Evolutionary conservation across 2,113 vertebrate genomes (phyloP).

Genomic region (Odontophorus gujanensis): DNA sequence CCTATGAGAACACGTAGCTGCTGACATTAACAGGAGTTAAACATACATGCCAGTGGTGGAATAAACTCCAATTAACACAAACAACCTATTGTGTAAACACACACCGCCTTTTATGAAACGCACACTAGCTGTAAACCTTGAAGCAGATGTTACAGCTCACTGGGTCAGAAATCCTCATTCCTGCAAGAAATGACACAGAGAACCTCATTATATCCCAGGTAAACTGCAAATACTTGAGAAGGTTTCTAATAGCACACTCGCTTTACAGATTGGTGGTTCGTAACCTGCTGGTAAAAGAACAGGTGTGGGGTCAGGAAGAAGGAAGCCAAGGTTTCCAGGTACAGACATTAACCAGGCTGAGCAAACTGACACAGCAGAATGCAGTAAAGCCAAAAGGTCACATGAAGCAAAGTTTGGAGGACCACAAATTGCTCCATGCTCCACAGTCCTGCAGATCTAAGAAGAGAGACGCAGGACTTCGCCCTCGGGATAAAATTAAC

Average conservation of each 20-base stretch:
- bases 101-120: not conserved
- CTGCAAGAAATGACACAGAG: not conserved
- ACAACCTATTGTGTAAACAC: conserved; percentile 36
- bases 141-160: not conserved
- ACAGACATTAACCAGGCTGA: not conserved
- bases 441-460: not conserved
- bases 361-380: not conserved
- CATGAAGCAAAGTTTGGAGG: not conserved
- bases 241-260: not conserved
- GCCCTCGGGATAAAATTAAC: not conserved
- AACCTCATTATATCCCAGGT: not conserved
- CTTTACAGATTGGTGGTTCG: not conserved
- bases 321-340: not conserved
- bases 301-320: not conserved
- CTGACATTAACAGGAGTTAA: not conserved
- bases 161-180: conserved; percentile 5
- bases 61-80: conserved; percentile 47
- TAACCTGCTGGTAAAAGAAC: not conserved
- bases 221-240: conserved; percentile 20
- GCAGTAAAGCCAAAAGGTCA: not conserved
- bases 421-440: not conserved
- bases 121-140: not conserved
- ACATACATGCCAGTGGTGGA: not conserved
- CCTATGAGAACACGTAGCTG: not conserved
- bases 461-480: not conserved